These are phyloP conservation scores for Aphrophora alni DNA, from an alignment of 2,888 invertebrate genomes.

Conservation along the genomic window DNA sequence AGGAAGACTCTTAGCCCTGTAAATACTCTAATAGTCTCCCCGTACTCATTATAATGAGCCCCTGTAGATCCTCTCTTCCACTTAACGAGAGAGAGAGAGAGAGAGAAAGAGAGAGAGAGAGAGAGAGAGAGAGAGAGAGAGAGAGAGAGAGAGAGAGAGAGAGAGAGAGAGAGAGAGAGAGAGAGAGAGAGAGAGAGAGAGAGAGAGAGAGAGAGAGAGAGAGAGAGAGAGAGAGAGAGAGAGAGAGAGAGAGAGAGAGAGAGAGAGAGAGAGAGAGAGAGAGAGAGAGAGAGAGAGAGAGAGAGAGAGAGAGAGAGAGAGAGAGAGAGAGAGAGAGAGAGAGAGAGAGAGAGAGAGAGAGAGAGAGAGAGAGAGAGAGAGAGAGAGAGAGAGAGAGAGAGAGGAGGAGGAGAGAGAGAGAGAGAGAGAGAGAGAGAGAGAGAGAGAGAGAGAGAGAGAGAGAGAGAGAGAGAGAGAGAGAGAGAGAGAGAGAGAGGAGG, in stretches of 20 bases:
- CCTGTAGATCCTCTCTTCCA: no score
- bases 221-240: background rate
- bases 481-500: background rate
- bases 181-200: background rate
- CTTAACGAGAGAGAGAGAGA: no score
- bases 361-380: slow-evolving; percentile 6
- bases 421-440: slow-evolving; percentile 15
- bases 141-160: background rate
- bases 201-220: background rate
- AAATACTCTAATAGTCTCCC: no score
- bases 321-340: slow-evolving; percentile 7
- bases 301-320: background rate
- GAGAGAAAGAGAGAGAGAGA: background rate
- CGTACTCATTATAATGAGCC: no score
- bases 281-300: slow-evolving; percentile 1
- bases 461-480: background rate
- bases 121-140: background rate
- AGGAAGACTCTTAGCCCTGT: no score
- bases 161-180: background rate
- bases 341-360: slow-evolving; percentile 2
- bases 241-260: slow-evolving; percentile 2
- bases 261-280: background rate
- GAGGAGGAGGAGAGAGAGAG: slow-evolving; percentile 3
- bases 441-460: no score
- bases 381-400: slow-evolving; percentile 6